Conservation (phyloP, 2,113 vertebrate genomes). For the Lamprotornis superbus region DNA sequence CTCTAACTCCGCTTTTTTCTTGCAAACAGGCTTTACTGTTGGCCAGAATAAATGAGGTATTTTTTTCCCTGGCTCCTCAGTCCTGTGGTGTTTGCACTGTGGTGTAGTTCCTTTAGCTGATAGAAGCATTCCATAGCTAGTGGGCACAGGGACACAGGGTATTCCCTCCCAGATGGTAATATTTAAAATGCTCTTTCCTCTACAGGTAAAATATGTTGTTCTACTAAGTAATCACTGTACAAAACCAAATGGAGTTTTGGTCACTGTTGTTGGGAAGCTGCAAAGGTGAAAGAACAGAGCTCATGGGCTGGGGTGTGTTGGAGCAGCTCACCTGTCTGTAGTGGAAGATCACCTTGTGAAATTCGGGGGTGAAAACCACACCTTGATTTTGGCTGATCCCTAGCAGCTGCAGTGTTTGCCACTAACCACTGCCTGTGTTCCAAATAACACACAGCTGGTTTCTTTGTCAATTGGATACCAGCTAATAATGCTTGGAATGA, state of each 20-base stretch:
- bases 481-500: background rate
- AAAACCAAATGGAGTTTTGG: background rate
- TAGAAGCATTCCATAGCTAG: background rate
- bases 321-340: background rate
- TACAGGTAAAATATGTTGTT: background rate
- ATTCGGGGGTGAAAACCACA: background rate
- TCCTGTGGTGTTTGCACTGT: conserved; percentile 61
- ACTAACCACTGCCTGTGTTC: background rate
- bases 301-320: background rate
- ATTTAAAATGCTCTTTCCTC: background rate
- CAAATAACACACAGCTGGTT: background rate
- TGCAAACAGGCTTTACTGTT: conserved; percentile 76
- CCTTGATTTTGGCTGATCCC: background rate
- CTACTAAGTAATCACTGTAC: background rate
- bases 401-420: background rate
- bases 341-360: background rate
- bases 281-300: background rate
- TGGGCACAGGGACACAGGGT: background rate
- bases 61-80: conserved; percentile 40
- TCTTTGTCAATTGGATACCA: background rate
- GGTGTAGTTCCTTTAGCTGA: conserved; percentile 61
- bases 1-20: conserved; percentile 45
- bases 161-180: background rate
- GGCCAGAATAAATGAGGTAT: conserved; percentile 83
- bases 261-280: background rate